Base-by-base conservation (phyloP, 2,888 invertebrate genomes). In the Folsomia manolachei region DNA sequence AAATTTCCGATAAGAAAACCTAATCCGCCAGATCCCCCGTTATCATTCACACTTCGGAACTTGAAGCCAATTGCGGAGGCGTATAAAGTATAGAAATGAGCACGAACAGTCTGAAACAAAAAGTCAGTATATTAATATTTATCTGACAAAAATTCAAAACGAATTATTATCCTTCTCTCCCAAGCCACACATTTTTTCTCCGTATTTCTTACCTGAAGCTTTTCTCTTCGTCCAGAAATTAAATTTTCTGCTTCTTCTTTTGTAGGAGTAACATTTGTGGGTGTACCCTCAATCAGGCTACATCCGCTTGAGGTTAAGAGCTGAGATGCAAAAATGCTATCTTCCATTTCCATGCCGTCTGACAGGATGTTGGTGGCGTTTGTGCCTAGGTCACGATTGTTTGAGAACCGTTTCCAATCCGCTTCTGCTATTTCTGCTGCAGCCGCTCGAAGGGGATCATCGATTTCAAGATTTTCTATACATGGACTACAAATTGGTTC, bases 61-160 rank as follows among this genome's bases (percentile, higher is more conserved):
- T 85, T 86, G 76, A 86, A 84, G 60, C 86, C 87, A 73, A 87
- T 85, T 9, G 86, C 85, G 69, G 86, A 84, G 80, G 85, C 85
- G 81, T 89, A 89, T 63, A 85, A 84, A 78, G 84, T 85, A 81
- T 87, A 86, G 82, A 89, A 89, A 72, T 87, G 83, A 79, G 85
- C 83, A 75, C 88, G 84, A n/a, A 89, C 85, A 70, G 84, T 83
- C n/a, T n/a, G n/a, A n/a, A n/a, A n/a, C n/a, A n/a, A n/a, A n/a
- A n/a, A n/a, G n/a, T n/a, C n/a, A n/a, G n/a, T n/a, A n/a, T n/a
- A n/a, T n/a, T n/a, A n/a, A n/a, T n/a, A n/a, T n/a, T n/a, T n/a
- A n/a, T n/a, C n/a, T n/a, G n/a, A n/a, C n/a, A n/a, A n/a, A n/a
- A n/a, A n/a, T n/a, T n/a, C n/a, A n/a, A n/a, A n/a, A n/a, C n/a